Evolutionary conservation across 2,888 invertebrate species (phyloP).

Genomic region (Phasia obesa): DNA sequence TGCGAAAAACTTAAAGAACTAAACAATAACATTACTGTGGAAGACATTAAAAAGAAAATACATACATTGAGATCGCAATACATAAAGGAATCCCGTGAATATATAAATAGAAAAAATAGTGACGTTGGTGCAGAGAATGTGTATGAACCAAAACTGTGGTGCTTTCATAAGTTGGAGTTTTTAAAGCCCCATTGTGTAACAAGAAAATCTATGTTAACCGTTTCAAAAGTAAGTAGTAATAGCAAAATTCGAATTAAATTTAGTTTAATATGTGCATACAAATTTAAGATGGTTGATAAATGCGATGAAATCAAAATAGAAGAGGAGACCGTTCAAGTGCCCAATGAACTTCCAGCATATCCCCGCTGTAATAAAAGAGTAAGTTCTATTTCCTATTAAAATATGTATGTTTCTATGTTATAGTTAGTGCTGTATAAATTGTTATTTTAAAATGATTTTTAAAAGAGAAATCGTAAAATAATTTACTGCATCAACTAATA

Average conservation of each 20-base stretch:
- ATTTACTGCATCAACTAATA: no score
- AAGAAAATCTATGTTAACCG: neutral
- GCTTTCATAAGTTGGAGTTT: neutral
- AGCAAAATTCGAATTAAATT: neutral
- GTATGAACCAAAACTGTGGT: neutral
- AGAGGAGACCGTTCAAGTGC: neutral
- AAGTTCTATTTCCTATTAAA: neutral
- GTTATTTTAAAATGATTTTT: no score
- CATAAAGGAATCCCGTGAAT: conserved; percentile 12
- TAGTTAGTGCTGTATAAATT: no score
- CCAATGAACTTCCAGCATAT: neutral
- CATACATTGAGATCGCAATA: conserved; percentile 23
- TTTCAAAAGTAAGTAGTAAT: neutral
- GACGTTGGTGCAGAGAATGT: neutral
- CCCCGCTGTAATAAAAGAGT: neutral
- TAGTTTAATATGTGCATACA: neutral
- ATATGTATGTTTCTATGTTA: no score
- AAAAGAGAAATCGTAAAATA: no score
- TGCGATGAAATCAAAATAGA: neutral
- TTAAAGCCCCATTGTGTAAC: neutral
- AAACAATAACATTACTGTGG: conserved; percentile 3
- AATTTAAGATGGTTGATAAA: neutral
- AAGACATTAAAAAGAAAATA: conserved; percentile 35
- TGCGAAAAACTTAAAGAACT: conserved; percentile 5
- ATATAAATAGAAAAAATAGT: conserved; percentile 1